Evolutionary conservation across 2,888 invertebrate genomes (phyloP).

Genomic region (Mechanitis mazaeus): DNA sequence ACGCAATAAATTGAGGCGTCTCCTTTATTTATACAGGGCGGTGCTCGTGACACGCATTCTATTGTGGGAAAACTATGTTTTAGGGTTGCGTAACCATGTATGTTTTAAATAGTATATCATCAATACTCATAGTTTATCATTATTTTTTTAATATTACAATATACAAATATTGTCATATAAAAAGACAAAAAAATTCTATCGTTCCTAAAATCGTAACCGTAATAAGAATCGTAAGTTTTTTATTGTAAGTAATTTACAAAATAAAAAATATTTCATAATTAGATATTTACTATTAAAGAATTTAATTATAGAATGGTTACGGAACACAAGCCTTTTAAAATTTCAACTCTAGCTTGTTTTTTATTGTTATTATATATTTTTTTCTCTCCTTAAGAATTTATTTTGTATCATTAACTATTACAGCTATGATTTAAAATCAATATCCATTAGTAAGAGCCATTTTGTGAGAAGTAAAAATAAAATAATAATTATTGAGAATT

Average conservation of each 20-base stretch:
- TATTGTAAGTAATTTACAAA: no score
- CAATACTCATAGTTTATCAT: no score
- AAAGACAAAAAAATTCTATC: no score
- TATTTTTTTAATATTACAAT: no score
- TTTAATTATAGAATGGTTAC: background rate
- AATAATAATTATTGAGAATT: background rate
- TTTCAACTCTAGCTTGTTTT: background rate
- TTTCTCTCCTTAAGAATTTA: background rate
- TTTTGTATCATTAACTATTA: constrained; percentile 13
- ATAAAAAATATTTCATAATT: no score
- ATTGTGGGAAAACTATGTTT: constrained; percentile 4
- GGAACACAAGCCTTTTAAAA: background rate
- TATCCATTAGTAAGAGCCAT: constrained; percentile 19
- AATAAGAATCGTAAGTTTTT: no score
- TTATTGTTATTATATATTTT: background rate
- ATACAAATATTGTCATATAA: no score
- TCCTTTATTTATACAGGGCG: constrained; percentile 55
- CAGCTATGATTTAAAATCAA: constrained; percentile 20
- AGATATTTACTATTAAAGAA: background rate
- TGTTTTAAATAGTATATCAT: no score
- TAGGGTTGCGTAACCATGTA: background rate
- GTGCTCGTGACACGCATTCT: constrained; percentile 47
- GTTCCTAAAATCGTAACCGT: no score
- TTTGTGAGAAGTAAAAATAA: constrained; percentile 23
- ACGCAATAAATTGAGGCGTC: constrained; percentile 53